Conservation (phyloP, 2,888 invertebrate species). For the Heliothis peltigera region DNA sequence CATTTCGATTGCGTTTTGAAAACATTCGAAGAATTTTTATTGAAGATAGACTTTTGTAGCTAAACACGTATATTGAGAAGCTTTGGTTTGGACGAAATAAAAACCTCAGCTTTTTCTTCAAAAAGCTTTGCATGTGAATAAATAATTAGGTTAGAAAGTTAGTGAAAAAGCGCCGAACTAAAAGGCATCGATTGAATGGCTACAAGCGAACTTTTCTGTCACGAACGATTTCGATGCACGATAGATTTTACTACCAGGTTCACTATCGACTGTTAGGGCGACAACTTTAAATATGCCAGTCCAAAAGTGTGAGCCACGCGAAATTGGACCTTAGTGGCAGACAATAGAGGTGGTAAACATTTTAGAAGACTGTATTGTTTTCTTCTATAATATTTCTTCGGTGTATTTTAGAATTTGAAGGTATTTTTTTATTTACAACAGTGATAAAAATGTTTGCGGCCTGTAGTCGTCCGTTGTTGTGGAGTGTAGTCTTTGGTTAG, state of each 20-base stretch:
- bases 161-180: constrained; percentile 70
- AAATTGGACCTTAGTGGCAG: constrained; percentile 65
- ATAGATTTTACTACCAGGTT: constrained; percentile 83
- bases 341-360: constrained; percentile 51
- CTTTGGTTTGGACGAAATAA: too few relatives aligned
- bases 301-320: constrained; percentile 24
- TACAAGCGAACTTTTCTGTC: constrained; percentile 78
- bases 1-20: constrained; percentile 19
- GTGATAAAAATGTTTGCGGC: constrained; percentile 88
- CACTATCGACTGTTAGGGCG: constrained; percentile 73
- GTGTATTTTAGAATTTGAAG: constrained; percentile 78
- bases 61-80: not conserved
- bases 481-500: constrained; percentile 68
- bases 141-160: constrained; percentile 81
- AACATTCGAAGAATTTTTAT: not conserved
- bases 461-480: constrained; percentile 78
- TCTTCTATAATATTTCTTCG: constrained; percentile 68
- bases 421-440: constrained; percentile 81
- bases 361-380: constrained; percentile 50
- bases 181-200: constrained; percentile 82
- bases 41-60: not conserved
- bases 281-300: constrained; percentile 57
- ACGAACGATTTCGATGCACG: constrained; percentile 84
- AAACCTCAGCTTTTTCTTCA: constrained; percentile 24
- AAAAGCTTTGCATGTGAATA: constrained; percentile 72